phyloP scores from a whole-genome alignment of 64 coral and sea anemone genomes.

The Platygyra sinensis region DNA sequence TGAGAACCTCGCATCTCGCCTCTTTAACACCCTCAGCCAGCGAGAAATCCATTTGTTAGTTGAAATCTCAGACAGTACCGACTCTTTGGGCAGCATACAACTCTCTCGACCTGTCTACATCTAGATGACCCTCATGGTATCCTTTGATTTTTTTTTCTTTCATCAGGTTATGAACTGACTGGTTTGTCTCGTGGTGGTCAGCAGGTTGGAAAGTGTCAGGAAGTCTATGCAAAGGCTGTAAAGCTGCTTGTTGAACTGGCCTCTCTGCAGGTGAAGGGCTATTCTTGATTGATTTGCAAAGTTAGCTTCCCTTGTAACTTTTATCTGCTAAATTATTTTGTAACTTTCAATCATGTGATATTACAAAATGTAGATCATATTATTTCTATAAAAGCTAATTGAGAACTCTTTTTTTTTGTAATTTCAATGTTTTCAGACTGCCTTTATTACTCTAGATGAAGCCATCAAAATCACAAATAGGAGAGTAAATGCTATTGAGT shows the following conservation, averaged over 20 bases:
- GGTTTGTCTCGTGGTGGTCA: conserved; percentile 96
- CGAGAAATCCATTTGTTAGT: no score
- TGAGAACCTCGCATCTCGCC: no score
- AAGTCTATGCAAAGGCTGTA: conserved; percentile 98
- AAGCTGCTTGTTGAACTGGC: conserved; percentile 95
- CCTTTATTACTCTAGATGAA: conserved; percentile 96
- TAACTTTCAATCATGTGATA: no score
- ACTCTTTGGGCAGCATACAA: no score
- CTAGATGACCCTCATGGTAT: neutral
- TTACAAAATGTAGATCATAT: no score
- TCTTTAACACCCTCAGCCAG: no score
- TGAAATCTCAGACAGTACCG: no score
- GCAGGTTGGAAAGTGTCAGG: conserved; percentile 92
- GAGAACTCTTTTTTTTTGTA: no score
- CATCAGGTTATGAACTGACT: conserved; percentile 92
- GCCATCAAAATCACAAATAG: conserved; percentile 99
- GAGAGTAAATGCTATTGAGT: conserved; percentile 99
- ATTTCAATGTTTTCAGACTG: conserved; percentile 70
- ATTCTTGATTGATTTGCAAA: neutral
- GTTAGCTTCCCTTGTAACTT: no score
- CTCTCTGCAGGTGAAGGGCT: conserved; percentile 77
- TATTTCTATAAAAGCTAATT: no score
- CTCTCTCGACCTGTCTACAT: neutral
- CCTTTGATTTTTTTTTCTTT: neutral
- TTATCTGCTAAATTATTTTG: no score